phyloP scores from a whole-genome alignment of 2,113 vertebrate species.

The Nibea albiflora region DNA sequence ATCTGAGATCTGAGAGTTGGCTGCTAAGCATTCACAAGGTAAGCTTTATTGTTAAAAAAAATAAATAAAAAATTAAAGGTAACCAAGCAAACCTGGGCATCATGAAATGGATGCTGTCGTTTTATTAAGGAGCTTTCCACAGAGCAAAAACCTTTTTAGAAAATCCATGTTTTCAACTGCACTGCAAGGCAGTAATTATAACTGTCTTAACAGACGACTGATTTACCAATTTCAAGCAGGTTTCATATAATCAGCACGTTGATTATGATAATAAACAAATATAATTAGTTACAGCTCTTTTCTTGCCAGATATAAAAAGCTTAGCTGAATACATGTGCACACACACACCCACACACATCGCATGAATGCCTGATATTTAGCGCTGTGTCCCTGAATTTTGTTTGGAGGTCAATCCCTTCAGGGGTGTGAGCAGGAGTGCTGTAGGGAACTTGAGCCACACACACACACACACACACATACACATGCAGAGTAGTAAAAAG shows the following conservation, averaged over 20 bases:
- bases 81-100: background rate
- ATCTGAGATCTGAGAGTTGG: conserved; percentile 5
- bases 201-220: background rate
- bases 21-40: background rate
- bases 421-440: conserved; percentile 59
- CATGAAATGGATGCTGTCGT: background rate
- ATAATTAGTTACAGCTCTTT: background rate
- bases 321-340: conserved; percentile 18
- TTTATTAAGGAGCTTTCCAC: background rate
- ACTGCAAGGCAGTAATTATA: background rate
- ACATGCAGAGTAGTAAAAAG: conserved; percentile 25
- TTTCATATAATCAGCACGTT: background rate
- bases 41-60: background rate
- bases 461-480: conserved; percentile 25
- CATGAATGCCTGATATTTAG: conserved; percentile 45
- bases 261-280: background rate
- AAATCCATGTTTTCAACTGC: background rate
- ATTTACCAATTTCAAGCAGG: background rate
- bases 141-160: background rate
- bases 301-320: conserved; percentile 22
- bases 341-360: background rate
- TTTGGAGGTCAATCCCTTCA: conserved; percentile 69
- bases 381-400: conserved; percentile 56
- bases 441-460: conserved; percentile 44
- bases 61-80: background rate